These are phyloP conservation scores for Maniola hyperantus DNA, from an alignment of 2,888 invertebrate genomes.

Conservation along the genomic window DNA sequence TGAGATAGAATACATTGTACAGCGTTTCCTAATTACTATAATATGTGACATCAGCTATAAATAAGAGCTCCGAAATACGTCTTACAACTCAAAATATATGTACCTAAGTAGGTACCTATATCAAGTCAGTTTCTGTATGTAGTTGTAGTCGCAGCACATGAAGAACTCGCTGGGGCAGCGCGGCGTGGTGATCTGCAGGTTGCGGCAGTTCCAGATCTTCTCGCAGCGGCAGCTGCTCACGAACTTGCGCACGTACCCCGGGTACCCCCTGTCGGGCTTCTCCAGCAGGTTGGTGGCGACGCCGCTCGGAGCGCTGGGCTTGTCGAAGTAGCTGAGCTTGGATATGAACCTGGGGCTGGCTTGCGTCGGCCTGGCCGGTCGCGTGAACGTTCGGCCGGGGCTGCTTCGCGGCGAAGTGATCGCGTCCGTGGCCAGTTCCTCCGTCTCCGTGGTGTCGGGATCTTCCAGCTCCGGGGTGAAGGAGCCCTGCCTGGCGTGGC, in stretches of 20 bases:
- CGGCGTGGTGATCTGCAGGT: constrained; percentile 72
- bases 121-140: too few species aligned
- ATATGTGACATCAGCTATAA: too few species aligned
- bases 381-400: neutral
- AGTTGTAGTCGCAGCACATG: too few species aligned
- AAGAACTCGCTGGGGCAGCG: constrained; percentile 76
- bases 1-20: too few species aligned
- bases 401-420: neutral
- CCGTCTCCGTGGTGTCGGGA: neutral
- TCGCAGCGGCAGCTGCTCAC: constrained; percentile 72
- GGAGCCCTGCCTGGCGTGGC: neutral
- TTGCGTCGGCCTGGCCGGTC: neutral
- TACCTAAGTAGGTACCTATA: too few species aligned
- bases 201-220: constrained; percentile 76
- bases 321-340: constrained; percentile 16
- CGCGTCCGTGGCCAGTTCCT: neutral
- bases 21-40: too few species aligned
- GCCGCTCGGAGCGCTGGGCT: neutral
- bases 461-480: neutral
- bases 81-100: too few species aligned
- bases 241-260: constrained; percentile 50
- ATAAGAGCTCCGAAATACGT: too few species aligned
- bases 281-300: constrained; percentile 58
- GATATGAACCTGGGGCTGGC: constrained; percentile 5
- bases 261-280: constrained; percentile 42